Conservation (phyloP, 2,797 vertebrate genomes). For the Eutrigla gurnardus region DNA sequence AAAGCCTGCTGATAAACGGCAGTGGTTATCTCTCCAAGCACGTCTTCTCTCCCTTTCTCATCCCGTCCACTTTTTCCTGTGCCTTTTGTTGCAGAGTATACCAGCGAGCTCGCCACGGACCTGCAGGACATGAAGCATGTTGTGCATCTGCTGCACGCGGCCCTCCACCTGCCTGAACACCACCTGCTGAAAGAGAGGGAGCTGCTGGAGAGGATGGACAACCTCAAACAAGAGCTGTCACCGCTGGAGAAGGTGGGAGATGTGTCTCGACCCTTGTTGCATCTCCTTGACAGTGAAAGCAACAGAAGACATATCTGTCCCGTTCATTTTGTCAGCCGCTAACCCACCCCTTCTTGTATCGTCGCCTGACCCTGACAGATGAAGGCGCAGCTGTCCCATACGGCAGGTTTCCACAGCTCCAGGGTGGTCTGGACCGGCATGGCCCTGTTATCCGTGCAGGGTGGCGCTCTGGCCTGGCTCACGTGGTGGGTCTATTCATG, state of each 20-base stretch:
- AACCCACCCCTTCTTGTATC: background rate
- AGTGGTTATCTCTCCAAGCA: background rate
- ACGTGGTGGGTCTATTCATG: slow-evolving; percentile 99
- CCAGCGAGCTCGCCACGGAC: slow-evolving; percentile 74
- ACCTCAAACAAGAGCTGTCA: slow-evolving; percentile 88
- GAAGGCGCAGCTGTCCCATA: slow-evolving; percentile 82
- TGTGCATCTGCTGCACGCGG: slow-evolving; percentile 89
- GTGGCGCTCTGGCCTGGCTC: slow-evolving; percentile 93
- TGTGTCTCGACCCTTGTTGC: background rate
- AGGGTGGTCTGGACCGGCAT: slow-evolving; percentile 89
- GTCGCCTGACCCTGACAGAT: slow-evolving; percentile 76
- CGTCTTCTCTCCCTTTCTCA: background rate
- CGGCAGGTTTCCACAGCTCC: slow-evolving; percentile 82
- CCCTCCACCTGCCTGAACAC: slow-evolving; percentile 87
- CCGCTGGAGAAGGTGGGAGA: slow-evolving; percentile 90
- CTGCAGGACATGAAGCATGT: slow-evolving; percentile 87
- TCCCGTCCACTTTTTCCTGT: background rate
- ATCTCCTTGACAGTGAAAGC: background rate
- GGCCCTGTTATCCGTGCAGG: slow-evolving; percentile 91
- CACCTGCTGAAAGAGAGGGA: slow-evolving; percentile 87
- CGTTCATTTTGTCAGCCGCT: background rate
- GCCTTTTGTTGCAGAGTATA: slow-evolving; percentile 68
- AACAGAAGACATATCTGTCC: background rate
- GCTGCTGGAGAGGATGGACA: slow-evolving; percentile 87
- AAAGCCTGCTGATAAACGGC: background rate